Percentiles rank a stretch among this genome's conserved stretches.
These are phyloP conservation scores for Dromiciops gliroides DNA, from an alignment of 2,113 vertebrate species.

Conservation along the genomic window DNA sequence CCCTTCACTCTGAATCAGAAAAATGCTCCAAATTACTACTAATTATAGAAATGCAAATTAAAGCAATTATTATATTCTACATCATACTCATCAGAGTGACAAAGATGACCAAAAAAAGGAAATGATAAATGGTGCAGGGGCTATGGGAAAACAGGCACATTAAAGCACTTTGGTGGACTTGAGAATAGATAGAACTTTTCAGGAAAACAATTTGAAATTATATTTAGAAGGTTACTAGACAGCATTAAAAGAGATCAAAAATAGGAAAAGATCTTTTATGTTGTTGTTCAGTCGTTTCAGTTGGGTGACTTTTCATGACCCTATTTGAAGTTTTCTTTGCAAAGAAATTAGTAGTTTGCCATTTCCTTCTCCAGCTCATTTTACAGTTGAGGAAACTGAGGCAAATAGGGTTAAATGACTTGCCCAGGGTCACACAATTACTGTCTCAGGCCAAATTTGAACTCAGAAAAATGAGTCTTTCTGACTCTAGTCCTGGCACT, in stretches of 20 bases:
- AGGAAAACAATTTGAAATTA: not conserved
- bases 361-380: not conserved
- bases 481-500: not conserved
- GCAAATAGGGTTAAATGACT: not conserved
- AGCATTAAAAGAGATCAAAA: not conserved
- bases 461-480: not conserved
- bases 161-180: not conserved
- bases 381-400: not conserved
- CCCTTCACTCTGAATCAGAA: not conserved
- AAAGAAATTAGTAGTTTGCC: not conserved
- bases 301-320: not conserved
- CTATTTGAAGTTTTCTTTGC: not conserved
- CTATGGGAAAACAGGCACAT: not conserved
- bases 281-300: not conserved
- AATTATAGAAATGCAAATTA: not conserved
- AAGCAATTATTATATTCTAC: not conserved
- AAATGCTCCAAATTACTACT: not conserved
- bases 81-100: not conserved
- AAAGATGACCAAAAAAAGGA: not conserved
- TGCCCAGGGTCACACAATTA: not conserved
- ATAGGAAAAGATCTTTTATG: not conserved
- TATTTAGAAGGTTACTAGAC: not conserved
- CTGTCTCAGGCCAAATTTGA: not conserved
- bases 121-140: not conserved
- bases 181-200: not conserved